Base-by-base conservation (phyloP, 2,113 vertebrate species). In the Dicerorhinus sumatrensis region DNA sequence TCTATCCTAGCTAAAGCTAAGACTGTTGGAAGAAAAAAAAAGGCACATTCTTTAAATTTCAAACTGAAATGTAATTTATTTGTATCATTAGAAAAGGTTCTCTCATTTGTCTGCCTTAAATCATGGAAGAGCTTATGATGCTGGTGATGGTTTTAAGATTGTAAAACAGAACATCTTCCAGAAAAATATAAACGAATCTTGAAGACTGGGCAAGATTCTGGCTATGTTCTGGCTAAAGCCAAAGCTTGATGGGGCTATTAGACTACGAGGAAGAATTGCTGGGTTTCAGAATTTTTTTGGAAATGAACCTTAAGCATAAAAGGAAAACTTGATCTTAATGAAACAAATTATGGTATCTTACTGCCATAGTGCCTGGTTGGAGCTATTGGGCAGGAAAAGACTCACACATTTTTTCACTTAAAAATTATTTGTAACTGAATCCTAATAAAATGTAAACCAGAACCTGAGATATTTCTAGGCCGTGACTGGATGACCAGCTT, bases 41-140 rank as follows among this genome's bases (percentile, higher is more conserved):
- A n/a, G 14, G 17, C 27, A 54, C 5, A 51, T 72, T 82, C 42
- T 82, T 95, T 79, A 94, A 96, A 46, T 87, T 97, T 63, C 79
- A 69, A 82, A 91, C 5, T 80, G 20, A 77, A 77, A 33, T 75
- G 0, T 80, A 80, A 76, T 58, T 54, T 86, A 62, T 56, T 80
- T 94, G 36, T 80, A n/a, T 91, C 12, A 54, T 94, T 83, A 93
- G 39, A 88, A 85, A 36, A 54, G 7, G 0, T 46, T 96, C 8
- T 23, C 8, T 73, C 25, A 48, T 81, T 92, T 93, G 48, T 88
- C 46, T 86, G 3, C 31, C 80, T 94, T 92, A 79, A 95, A 10
- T 92, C 36, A 83, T 31, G 83, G 54, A 73, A 86, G 62, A 87
- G 20, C 10, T 73, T 73, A 79, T 42, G 46, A 90, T 67, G 25